Conservation (phyloP, 2,888 invertebrate species). For the Campopleginae sp. region DNA sequence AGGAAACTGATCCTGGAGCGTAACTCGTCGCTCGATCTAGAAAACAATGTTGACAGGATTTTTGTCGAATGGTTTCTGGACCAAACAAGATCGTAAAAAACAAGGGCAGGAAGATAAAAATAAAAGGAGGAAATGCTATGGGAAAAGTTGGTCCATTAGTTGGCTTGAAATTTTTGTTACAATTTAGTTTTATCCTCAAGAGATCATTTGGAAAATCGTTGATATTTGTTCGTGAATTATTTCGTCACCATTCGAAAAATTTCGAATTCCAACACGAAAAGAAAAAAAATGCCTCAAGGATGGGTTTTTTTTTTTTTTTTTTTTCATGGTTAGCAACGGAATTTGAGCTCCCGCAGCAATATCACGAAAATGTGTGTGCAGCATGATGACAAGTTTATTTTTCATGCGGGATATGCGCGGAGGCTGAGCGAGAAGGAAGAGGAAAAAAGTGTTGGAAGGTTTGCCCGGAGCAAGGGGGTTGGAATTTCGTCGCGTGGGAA, state of each 20-base stretch:
- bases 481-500: slow-evolving; percentile 30
- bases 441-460: slow-evolving; percentile 9
- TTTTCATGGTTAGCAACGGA: neutral
- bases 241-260: neutral
- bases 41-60: slow-evolving; percentile 7
- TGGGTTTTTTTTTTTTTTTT: neutral
- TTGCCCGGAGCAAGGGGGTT: slow-evolving; percentile 3
- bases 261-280: neutral
- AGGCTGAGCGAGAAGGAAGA: neutral
- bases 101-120: neutral
- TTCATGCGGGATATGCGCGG: slow-evolving; percentile 22
- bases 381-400: slow-evolving; percentile 36
- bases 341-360: neutral
- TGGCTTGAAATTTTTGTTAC: neutral
- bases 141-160: neutral
- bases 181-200: neutral
- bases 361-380: slow-evolving; percentile 11
- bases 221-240: neutral
- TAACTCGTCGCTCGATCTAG: neutral
- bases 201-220: neutral
- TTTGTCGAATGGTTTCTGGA: too few species aligned
- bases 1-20: slow-evolving; percentile 15
- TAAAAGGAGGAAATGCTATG: neutral
- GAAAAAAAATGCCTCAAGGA: neutral
- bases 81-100: neutral